Evolutionary conservation across 2,888 invertebrate species (phyloP).

Genomic region (Desoria tigrina): DNA sequence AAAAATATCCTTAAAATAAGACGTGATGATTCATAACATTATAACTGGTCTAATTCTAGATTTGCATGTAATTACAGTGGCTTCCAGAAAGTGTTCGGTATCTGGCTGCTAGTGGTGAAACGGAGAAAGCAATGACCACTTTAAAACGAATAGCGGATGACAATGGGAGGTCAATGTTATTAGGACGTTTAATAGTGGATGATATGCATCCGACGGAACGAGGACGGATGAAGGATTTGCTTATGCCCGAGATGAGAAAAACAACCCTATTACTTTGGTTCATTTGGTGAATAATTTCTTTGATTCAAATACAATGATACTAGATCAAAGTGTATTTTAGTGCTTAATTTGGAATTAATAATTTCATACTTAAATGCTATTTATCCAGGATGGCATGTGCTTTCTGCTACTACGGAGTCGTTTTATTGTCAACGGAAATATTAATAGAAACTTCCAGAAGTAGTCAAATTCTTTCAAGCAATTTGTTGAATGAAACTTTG

Average conservation of each 20-base stretch:
- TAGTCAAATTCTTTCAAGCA: slow-evolving; percentile 6
- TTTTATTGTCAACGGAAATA: slow-evolving; percentile 86
- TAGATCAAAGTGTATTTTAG: slow-evolving; percentile 3
- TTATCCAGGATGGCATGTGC: slow-evolving; percentile 80
- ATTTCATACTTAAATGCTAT: no score
- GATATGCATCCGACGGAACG: slow-evolving; percentile 61
- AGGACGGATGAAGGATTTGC: slow-evolving; percentile 70
- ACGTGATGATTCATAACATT: no score
- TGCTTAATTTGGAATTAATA: neutral
- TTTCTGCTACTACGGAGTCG: slow-evolving; percentile 92
- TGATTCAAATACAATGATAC: no score
- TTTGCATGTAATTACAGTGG: no score
- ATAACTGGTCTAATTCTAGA: no score
- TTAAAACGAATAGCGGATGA: slow-evolving; percentile 82
- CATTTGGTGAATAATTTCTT: slow-evolving; percentile 69
- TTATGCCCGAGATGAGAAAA: slow-evolving; percentile 72
- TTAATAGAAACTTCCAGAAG: slow-evolving; percentile 54
- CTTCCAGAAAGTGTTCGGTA: slow-evolving; percentile 89
- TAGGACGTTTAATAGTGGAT: slow-evolving; percentile 80
- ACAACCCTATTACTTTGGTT: slow-evolving; percentile 89
- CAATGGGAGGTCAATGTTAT: slow-evolving; percentile 84
- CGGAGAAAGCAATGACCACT: slow-evolving; percentile 80
- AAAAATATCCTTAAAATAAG: no score
- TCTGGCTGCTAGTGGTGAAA: slow-evolving; percentile 81
- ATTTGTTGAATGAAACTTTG: slow-evolving; percentile 11